Evolutionary conservation across 1,140 invertebrate species (phyloP).

Genomic region (Conus ventricosus): DNA sequence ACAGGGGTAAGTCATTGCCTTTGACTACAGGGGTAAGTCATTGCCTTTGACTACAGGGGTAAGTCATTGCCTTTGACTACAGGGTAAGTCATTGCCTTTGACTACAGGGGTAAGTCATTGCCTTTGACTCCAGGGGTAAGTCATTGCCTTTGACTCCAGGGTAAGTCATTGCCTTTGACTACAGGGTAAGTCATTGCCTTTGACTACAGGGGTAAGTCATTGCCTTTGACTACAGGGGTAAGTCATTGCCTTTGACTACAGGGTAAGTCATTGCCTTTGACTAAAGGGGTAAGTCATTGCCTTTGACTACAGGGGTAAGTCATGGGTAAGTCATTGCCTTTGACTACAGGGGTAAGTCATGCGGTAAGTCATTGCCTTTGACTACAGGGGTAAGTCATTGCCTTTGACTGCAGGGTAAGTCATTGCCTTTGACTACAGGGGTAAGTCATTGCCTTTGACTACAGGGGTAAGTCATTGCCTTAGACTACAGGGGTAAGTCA

Average conservation of each 20-base stretch:
- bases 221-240: slow-evolving; percentile 31
- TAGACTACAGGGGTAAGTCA: slow-evolving; percentile 24
- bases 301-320: slow-evolving; percentile 27
- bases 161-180: slow-evolving; percentile 16
- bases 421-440: slow-evolving; percentile 28
- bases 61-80: slow-evolving; percentile 15
- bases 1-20: slow-evolving; percentile 13
- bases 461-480: slow-evolving; percentile 22
- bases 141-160: slow-evolving; percentile 26
- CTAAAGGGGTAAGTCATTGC: slow-evolving; percentile 4
- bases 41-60: slow-evolving; percentile 26
- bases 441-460: slow-evolving; percentile 16
- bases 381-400: slow-evolving; percentile 3
- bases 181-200: slow-evolving; percentile 12
- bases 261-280: slow-evolving; percentile 28
- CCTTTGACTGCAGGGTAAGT: not conserved
- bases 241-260: not conserved
- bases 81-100: slow-evolving; percentile 18
- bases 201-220: too few species aligned
- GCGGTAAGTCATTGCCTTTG: too few species aligned
- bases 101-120: slow-evolving; percentile 3
- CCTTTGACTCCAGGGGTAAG: not conserved
- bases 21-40: slow-evolving; percentile 20
- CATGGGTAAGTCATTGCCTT: slow-evolving; percentile 18
- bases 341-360: slow-evolving; percentile 15